Conservation (phyloP, 2,113 vertebrate genomes). For the Furnarius figulus region DNA sequence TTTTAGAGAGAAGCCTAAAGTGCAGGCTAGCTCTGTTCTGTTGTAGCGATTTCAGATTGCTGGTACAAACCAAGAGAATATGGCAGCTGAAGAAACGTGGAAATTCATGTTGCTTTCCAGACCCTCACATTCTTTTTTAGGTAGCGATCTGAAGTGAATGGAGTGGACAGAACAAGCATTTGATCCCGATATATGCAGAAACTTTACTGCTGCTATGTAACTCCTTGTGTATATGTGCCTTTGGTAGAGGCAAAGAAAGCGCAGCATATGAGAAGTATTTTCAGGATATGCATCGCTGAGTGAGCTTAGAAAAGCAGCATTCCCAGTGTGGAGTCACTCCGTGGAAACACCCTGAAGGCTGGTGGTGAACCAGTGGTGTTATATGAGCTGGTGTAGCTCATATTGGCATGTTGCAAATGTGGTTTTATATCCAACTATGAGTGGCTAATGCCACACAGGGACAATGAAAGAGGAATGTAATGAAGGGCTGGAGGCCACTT, state of each 20-base stretch:
- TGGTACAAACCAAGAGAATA: neutral
- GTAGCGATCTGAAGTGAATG: neutral
- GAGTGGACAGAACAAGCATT: neutral
- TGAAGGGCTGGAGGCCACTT: neutral
- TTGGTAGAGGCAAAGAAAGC: neutral
- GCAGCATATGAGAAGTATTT: neutral
- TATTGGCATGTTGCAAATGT: fast-evolving
- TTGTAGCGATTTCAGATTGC: neutral
- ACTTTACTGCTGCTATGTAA: neutral
- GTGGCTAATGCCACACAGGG: neutral
- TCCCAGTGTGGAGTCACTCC: neutral
- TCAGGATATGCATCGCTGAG: neutral
- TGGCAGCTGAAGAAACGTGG: neutral
- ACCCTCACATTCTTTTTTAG: neutral
- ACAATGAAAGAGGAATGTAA: neutral
- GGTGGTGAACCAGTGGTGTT: fast-evolving
- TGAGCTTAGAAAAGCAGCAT: neutral
- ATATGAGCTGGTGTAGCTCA: neutral
- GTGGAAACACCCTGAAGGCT: neutral
- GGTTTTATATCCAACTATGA: neutral
- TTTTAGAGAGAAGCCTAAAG: neutral
- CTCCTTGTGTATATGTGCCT: neutral
- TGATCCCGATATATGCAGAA: neutral
- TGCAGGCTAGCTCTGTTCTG: neutral
- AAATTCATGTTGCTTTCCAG: neutral